Evolutionary conservation across 2,888 invertebrate species (phyloP), one percentile per base, ranked within the genome.

Genomic region (Perizoma affinitatum): DNA sequence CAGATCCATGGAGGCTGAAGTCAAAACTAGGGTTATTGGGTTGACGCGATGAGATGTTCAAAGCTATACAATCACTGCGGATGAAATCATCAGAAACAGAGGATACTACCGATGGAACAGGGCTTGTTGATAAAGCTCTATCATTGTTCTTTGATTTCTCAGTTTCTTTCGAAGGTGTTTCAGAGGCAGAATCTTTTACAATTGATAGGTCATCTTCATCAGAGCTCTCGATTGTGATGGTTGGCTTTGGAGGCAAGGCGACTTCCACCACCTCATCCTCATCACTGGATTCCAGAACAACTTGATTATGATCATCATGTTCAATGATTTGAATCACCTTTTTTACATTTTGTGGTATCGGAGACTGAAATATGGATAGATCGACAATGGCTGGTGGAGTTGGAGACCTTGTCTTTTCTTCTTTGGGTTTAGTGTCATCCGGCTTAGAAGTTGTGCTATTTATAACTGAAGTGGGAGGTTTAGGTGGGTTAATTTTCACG

Each of bases 41-140:
- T 53, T 77, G 79, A 46, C 80, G 81, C 8, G 91, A 90, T 38
- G 92, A 90, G 68, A 93, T 92, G 63, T 93, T 92, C 51, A 92
- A 79, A 55, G 90, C 90, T 71, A 91, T 88, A 70, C 92, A 92
- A 67, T 93, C 92, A 63, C 87, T 79, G 58, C 92, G 84, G 35
- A 93, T 92, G 55, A 92, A 93, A 10, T 93, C 93, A 76, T 93
- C 93, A 34, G 92, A 93, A 7, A 91, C 83, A 40, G 92, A 92
- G 7, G 93, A 93, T 3, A 92, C 87, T 10, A 88, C 84, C 38
- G 93, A 93, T 46, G 90, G 92, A 7, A 89, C 92, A 0, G 92
- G 92, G 65, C 93, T 93, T 0, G 88, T 77, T 8, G 88, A 84
- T 3, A 84, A 69, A 47, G 80, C 87, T 70, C 87, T 75, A 10